These are phyloP conservation scores for Cariama cristata DNA, from an alignment of 2,113 vertebrate species.

Conservation along the genomic window DNA sequence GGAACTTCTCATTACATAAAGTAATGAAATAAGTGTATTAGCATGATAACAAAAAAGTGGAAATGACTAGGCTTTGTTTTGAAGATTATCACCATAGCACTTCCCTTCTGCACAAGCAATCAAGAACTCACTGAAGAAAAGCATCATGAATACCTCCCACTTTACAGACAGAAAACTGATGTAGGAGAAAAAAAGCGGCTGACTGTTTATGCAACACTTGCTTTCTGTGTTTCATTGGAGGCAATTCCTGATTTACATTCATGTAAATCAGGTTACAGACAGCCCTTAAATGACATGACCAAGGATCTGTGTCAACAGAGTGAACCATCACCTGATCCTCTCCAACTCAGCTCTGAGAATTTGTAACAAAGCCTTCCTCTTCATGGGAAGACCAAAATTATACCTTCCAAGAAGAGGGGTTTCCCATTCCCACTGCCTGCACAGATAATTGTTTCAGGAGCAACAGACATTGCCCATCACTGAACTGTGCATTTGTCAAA, in stretches of 20 bases:
- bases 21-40: slow-evolving; percentile 37
- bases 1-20: slow-evolving; percentile 53
- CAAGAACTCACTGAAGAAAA: slow-evolving; percentile 3
- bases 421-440: background rate
- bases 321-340: background rate
- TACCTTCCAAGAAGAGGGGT: background rate
- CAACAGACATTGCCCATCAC: background rate
- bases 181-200: background rate
- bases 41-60: slow-evolving; percentile 25
- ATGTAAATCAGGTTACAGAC: background rate
- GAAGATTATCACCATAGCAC: slow-evolving; percentile 44
- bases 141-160: background rate
- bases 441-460: background rate
- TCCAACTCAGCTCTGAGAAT: background rate
- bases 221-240: background rate
- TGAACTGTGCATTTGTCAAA: background rate
- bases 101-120: slow-evolving; percentile 44
- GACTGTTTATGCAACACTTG: background rate
- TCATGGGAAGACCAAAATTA: background rate
- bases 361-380: background rate
- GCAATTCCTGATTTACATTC: background rate
- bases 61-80: slow-evolving; percentile 36
- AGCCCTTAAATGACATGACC: background rate
- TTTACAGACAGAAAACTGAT: background rate
- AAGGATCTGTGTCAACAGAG: background rate